phyloP scores from a whole-genome alignment of 2,797 vertebrate genomes.

The Artibeus jamaicensis region DNA sequence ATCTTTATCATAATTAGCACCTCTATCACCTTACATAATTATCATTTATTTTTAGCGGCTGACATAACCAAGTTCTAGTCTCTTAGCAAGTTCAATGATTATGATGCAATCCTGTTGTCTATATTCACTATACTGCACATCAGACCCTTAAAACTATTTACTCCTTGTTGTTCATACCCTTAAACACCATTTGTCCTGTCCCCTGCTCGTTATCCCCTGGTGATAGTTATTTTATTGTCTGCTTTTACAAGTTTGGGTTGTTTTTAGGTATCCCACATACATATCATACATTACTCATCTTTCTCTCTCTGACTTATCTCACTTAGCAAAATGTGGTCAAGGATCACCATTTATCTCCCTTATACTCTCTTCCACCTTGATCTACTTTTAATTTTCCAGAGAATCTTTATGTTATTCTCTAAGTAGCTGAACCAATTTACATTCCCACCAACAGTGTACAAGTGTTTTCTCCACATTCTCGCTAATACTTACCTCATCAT shows the following conservation, averaged over 20 bases:
- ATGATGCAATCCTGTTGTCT: neutral
- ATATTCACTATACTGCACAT: neutral
- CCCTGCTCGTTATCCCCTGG: too few relatives aligned
- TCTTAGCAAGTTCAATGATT: neutral
- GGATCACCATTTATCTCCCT: neutral
- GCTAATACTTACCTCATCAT: neutral
- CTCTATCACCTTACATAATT: neutral
- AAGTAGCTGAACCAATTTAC: neutral
- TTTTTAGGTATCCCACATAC: neutral
- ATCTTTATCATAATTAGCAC: neutral
- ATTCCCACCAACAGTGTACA: neutral
- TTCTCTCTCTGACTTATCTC: neutral
- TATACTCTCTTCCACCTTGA: too few relatives aligned
- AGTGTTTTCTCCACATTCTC: neutral
- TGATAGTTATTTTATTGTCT: neutral
- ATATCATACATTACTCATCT: neutral
- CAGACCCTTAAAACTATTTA: neutral
- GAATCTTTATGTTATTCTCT: neutral
- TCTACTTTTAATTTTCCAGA: neutral
- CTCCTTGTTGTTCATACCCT: neutral
- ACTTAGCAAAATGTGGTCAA: neutral
- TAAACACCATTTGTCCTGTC: neutral
- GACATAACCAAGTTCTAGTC: neutral
- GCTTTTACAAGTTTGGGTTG: neutral
- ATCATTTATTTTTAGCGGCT: neutral